These are phyloP conservation scores for Ecdyonurus torrentis DNA, from an alignment of 2,888 invertebrate genomes.

Conservation along the genomic window DNA sequence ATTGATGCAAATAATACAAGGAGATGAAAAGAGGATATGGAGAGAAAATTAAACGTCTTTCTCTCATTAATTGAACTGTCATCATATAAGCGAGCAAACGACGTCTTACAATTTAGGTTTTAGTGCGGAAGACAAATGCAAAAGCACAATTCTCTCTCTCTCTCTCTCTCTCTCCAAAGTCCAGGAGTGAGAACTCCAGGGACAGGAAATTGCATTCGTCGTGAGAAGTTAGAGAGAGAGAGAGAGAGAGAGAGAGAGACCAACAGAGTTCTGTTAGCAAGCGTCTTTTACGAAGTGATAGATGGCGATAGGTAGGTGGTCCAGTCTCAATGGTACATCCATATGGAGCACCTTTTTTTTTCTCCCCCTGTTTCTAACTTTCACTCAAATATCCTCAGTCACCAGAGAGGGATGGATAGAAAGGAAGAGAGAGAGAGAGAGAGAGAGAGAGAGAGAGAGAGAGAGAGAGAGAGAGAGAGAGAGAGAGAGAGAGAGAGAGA, in stretches of 20 bases:
- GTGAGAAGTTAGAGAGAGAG: too few species aligned
- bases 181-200: neutral
- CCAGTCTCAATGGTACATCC: neutral
- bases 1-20: too few species aligned
- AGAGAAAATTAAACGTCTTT: neutral
- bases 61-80: neutral
- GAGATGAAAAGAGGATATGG: too few species aligned
- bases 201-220: slow-evolving; percentile 2
- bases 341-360: neutral
- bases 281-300: too few species aligned
- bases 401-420: neutral
- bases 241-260: too few species aligned
- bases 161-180: neutral
- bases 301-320: neutral
- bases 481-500: neutral
- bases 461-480: too few species aligned
- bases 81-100: too few species aligned
- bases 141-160: neutral
- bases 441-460: neutral
- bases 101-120: neutral
- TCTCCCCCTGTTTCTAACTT: neutral
- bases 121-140: neutral
- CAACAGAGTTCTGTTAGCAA: too few species aligned
- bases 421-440: neutral
- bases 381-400: neutral